phyloP scores from a whole-genome alignment of 2,113 vertebrate genomes.

The Pteronura brasiliensis region DNA sequence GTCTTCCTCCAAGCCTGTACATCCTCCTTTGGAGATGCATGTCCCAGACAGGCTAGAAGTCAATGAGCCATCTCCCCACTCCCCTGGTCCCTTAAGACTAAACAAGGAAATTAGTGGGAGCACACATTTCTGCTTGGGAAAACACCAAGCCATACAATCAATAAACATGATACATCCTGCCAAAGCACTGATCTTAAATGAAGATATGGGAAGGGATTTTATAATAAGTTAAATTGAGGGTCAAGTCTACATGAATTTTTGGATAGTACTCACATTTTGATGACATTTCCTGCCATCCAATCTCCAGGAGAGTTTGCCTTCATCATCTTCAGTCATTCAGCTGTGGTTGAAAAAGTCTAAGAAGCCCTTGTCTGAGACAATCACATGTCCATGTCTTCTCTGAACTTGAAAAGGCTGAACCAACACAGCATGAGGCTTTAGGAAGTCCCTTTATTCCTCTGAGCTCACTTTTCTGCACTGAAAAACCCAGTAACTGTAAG shows the following conservation, averaged over 20 bases:
- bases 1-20: neutral
- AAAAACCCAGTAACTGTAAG: neutral
- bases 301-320: neutral
- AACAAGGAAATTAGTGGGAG: neutral
- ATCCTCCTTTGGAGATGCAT: neutral
- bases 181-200: neutral
- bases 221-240: neutral
- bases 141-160: neutral
- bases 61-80: neutral
- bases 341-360: neutral
- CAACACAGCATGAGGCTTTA: neutral
- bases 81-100: neutral
- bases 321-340: neutral
- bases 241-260: neutral
- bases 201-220: neutral
- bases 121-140: constrained; percentile 16
- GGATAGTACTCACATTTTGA: neutral
- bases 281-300: neutral
- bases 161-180: neutral
- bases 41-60: neutral
- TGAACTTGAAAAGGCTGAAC: neutral
- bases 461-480: constrained; percentile 1
- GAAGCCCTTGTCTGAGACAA: neutral
- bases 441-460: neutral
- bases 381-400: neutral